Evolutionary conservation across 35 echinoderm and acorn worm genomes (phyloP).

Genomic region (Acanthaster planci): DNA sequence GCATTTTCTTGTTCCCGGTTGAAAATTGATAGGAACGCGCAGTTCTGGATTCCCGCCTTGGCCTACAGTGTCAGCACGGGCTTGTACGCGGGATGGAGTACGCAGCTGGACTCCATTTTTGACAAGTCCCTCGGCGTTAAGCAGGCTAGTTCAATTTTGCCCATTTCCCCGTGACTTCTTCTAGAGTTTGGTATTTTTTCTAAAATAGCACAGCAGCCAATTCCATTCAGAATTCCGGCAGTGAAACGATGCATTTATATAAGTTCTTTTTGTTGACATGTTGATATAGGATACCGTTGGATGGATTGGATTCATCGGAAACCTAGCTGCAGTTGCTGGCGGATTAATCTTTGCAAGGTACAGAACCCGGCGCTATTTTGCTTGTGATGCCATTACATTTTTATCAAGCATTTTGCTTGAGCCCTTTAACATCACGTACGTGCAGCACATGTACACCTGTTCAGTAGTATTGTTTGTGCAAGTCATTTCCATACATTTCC

Average conservation of each 20-base stretch:
- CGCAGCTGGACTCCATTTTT: slow-evolving; percentile 59
- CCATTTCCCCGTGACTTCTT: background rate
- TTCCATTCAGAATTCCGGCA: background rate
- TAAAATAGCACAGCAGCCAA: background rate
- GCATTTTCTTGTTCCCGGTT: no score
- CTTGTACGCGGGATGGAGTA: slow-evolving; percentile 56
- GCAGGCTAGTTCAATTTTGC: slow-evolving; percentile 2
- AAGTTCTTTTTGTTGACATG: background rate
- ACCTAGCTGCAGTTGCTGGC: background rate
- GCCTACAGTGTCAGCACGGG: slow-evolving; percentile 62
- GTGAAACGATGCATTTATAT: background rate
- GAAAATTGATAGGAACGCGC: slow-evolving; percentile 10
- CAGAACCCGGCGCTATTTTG: no score
- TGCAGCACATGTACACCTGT: background rate
- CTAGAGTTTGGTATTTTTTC: background rate
- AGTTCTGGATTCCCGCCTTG: slow-evolving; percentile 67
- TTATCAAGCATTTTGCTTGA: no score
- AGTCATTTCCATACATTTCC: background rate
- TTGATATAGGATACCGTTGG: background rate
- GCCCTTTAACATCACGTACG: background rate
- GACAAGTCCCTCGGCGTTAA: background rate
- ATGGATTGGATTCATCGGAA: background rate
- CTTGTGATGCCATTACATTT: no score
- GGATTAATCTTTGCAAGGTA: background rate
- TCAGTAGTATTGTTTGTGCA: background rate